Conservation (phyloP, 2,888 invertebrate species). For the Calliphora vomitoria region DNA sequence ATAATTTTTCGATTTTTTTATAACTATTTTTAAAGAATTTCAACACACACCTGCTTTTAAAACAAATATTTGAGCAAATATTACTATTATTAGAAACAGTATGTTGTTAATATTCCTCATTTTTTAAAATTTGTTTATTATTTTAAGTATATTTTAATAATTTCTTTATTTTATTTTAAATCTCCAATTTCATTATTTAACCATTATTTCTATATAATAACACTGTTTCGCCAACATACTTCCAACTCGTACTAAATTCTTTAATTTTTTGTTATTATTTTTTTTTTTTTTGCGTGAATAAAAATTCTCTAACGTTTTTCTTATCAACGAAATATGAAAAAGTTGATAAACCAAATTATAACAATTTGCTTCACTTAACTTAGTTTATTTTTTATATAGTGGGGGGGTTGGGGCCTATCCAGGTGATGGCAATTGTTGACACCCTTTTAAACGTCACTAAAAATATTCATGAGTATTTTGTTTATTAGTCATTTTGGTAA, state of each 20-base stretch:
- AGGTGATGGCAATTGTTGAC: constrained; percentile 11
- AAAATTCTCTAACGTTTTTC: constrained; percentile 61
- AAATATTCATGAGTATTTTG: background rate
- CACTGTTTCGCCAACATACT: constrained; percentile 22
- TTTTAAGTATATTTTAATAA: background rate
- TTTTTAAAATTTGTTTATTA: background rate
- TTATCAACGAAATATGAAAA: constrained; percentile 56
- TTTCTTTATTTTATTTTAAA: constrained; percentile 17
- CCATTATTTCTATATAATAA: constrained; percentile 4
- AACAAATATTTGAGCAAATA: background rate
- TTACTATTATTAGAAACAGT: constrained; percentile 8
- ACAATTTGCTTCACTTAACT: constrained; percentile 45
- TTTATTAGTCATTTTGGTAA: constrained; percentile 25
- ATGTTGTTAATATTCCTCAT: background rate
- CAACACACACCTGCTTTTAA: constrained; percentile 58
- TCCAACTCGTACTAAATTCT: constrained; percentile 49
- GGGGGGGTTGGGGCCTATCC: constrained; percentile 5
- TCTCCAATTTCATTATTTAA: background rate
- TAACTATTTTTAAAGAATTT: background rate
- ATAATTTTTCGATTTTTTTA: background rate
- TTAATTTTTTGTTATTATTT: constrained; percentile 53
- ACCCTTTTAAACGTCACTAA: background rate
- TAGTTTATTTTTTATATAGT: background rate
- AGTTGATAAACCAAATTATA: constrained; percentile 68
- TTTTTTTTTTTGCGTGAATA: constrained; percentile 62